Percentiles rank a stretch among this genome's conserved stretches.
These are phyloP conservation scores for Mechanitis mazaeus DNA, from an alignment of 2,888 invertebrate species.

Conservation along the genomic window DNA sequence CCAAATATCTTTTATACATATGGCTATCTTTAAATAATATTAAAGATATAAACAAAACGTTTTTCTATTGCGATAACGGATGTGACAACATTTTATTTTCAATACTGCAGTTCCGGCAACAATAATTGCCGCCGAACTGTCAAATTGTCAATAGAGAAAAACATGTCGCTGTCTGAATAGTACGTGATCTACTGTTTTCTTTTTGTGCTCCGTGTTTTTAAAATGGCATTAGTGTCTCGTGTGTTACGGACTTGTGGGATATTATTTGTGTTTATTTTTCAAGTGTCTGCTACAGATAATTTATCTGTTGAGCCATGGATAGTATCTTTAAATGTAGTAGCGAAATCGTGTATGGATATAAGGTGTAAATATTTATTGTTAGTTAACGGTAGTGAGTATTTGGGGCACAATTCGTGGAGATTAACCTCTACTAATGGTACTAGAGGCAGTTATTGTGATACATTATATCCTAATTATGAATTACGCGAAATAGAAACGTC, in stretches of 20 bases:
- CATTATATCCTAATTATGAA: slow-evolving; percentile 58
- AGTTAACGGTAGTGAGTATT: slow-evolving; percentile 58
- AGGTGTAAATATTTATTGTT: slow-evolving; percentile 71
- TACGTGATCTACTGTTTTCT: slow-evolving; percentile 44
- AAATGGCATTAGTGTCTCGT: slow-evolving; percentile 57
- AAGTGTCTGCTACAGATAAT: slow-evolving; percentile 35
- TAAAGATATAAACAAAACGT: slow-evolving; percentile 6
- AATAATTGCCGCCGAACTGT: slow-evolving; percentile 67
- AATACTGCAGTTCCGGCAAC: slow-evolving; percentile 64
- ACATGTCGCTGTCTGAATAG: slow-evolving; percentile 53
- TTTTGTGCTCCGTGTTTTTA: slow-evolving; percentile 41
- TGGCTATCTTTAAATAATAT: slow-evolving; percentile 1
- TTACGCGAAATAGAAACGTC: slow-evolving; percentile 53
- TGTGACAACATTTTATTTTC: slow-evolving; percentile 43
- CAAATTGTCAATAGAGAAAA: slow-evolving; percentile 61
- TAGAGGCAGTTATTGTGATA: slow-evolving; percentile 55
- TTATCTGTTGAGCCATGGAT: slow-evolving; percentile 33
- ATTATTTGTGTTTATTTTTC: slow-evolving; percentile 50
- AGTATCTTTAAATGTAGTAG: slow-evolving; percentile 34
- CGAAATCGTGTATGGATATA: slow-evolving; percentile 34
- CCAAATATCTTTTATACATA: neutral
- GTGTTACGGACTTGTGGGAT: slow-evolving; percentile 72
- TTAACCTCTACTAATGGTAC: slow-evolving; percentile 51
- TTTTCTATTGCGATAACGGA: slow-evolving; percentile 38
- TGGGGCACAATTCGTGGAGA: slow-evolving; percentile 65